These are phyloP conservation scores for Festucalex cinctus DNA, from an alignment of 2,113 vertebrate species.

Conservation along the genomic window DNA sequence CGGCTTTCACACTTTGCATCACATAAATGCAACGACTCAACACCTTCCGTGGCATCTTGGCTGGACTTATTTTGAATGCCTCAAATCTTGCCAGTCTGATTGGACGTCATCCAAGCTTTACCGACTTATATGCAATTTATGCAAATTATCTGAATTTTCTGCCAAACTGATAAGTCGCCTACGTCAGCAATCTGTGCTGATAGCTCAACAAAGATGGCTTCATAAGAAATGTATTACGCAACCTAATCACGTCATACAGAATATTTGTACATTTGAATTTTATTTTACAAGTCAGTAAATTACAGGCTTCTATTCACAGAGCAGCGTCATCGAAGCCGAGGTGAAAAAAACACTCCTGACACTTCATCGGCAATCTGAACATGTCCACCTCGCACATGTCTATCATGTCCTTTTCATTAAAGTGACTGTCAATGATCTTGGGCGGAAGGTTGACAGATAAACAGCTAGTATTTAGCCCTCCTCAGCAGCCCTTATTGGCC, in stretches of 20 bases:
- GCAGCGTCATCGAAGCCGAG: too few species aligned
- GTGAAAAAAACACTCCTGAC: too few species aligned
- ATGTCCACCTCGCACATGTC: too few species aligned
- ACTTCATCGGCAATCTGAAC: too few species aligned
- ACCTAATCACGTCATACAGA: background rate
- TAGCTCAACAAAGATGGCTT: background rate
- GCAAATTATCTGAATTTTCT: background rate
- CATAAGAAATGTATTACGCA: background rate
- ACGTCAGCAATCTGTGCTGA: background rate
- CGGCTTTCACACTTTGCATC: conserved; percentile 10
- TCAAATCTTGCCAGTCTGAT: background rate
- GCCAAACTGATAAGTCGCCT: conserved; percentile 5
- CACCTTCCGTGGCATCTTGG: background rate
- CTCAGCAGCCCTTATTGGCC: too few species aligned
- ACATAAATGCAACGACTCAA: background rate
- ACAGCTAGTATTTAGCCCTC: too few species aligned
- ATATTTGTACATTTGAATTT: background rate
- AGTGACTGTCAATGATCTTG: too few species aligned
- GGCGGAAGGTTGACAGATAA: too few species aligned
- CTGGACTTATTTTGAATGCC: background rate
- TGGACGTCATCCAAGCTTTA: background rate
- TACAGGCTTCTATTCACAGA: too few species aligned
- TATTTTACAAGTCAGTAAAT: background rate
- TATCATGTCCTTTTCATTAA: too few species aligned
- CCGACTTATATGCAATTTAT: background rate